Evolutionary conservation across 2,797 vertebrate species (phyloP), one percentile per base, ranked within the genome.

Genomic region (Hyperoplus immaculatus): DNA sequence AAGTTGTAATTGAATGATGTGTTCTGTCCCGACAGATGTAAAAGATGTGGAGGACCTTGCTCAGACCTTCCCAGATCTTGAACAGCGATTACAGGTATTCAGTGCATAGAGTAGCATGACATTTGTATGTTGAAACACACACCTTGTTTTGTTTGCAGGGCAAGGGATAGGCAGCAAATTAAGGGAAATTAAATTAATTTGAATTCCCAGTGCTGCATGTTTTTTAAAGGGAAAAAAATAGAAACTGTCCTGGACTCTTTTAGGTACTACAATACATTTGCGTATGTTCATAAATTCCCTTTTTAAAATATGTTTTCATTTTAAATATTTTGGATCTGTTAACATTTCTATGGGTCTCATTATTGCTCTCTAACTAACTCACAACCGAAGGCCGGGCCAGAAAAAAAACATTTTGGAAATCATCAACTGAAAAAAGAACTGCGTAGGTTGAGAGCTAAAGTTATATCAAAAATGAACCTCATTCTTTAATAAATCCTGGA

Each of bases 31-130:
- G 12, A 67, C 77, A 96, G 95, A 95, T 82, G 86, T 92, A 73
- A 97, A 97, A 91, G 96, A 97, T 93, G 91, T 94, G 82, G 96
- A 96, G 86, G 95, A 95, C 50, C 71, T 89, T 45, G 90, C 95
- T 61, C 94, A 96, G 91, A 94, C 92, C 70, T 97, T 97, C 87
- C 97, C 97, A 68, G 97, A 98, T 79, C 94, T 99, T 93, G 98
- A 99, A 76, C 97, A 98, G 84, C 96, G 97, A 64, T 94, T 99
- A 63, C 97, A 99, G 97, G 98, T 99, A 96, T 3, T 54, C 15
- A 15, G 14, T 41, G 8, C 12, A 50, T 13, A 57, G 14, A 18
- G 53, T 0, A 58, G 8, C 42, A 50, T 66, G 21, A 12, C 53
- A 38, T 53, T 39, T 29, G 2, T 29, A 42, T 12, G 36, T 6